Conservation (phyloP, 1,140 invertebrate genomes). For the Himalopsyche phryganea region DNA sequence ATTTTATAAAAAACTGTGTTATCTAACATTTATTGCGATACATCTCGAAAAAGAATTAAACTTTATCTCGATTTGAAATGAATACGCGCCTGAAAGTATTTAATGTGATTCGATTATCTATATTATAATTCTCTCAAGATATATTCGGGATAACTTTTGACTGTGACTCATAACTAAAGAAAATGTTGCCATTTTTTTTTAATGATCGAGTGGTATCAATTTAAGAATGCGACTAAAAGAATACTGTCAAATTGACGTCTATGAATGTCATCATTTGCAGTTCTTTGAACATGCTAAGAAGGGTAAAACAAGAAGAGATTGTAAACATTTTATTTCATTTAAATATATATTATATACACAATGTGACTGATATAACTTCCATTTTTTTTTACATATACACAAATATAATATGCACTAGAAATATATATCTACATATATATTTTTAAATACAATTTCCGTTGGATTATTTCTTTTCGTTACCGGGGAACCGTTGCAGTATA, state of each 20-base stretch:
- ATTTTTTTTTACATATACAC: conserved; percentile 9
- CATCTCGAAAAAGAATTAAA: no score
- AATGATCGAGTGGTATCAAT: not conserved
- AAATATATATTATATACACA: conserved; percentile 10
- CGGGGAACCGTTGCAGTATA: conserved; percentile 1
- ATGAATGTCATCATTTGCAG: not conserved
- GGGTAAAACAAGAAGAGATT: conserved; percentile 2
- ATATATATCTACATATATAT: conserved; percentile 8
- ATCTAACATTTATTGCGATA: no score
- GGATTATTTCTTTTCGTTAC: conserved; percentile 2
- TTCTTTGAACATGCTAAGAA: conserved; percentile 2
- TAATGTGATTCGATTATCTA: no score
- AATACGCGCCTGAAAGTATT: no score
- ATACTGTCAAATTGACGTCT: conserved; percentile 1
- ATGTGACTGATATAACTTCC: conserved; percentile 22
- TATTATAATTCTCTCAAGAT: no score
- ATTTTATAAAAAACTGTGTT: no score
- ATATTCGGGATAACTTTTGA: no score
- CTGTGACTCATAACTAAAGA: no score
- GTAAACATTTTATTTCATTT: conserved; percentile 3
- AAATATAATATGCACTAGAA: conserved; percentile 8
- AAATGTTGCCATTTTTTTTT: not conserved
- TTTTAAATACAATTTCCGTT: not conserved
- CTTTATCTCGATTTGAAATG: no score
- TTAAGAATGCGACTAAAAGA: not conserved